phyloP scores from a whole-genome alignment of 1,140 invertebrate genomes.

The Formica selysi region DNA sequence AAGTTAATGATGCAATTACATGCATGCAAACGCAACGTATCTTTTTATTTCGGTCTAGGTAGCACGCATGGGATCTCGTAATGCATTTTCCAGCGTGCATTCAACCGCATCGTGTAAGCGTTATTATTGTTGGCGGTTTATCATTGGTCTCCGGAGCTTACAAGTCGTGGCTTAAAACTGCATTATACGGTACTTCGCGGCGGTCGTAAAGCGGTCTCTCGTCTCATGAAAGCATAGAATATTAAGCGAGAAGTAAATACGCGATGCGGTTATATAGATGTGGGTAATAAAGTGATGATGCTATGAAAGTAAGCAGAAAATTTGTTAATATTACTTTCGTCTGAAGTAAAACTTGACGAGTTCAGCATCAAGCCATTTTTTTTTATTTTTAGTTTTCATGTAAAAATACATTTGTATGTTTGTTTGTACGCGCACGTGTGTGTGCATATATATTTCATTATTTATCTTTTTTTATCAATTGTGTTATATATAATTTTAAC shows the following conservation, averaged over 20 bases:
- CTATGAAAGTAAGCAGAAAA: conserved; percentile 64
- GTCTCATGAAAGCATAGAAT: conserved; percentile 73
- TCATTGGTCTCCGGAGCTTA: conserved; percentile 70
- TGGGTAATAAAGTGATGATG: conserved; percentile 69
- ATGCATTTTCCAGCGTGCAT: conserved; percentile 65
- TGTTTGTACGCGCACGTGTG: background rate
- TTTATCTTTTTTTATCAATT: background rate
- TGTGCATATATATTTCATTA: background rate
- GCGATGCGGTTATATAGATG: conserved; percentile 50
- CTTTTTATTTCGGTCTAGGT: conserved; percentile 7
- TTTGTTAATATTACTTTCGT: conserved; percentile 61
- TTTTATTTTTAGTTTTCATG: background rate
- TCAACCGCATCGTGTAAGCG: conserved; percentile 54
- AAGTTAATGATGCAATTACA: background rate
- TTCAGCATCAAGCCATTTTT: background rate
- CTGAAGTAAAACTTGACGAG: conserved; percentile 2
- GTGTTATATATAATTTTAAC: background rate
- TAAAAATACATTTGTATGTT: background rate
- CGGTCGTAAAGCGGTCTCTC: conserved; percentile 75
- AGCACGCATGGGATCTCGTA: conserved; percentile 33
- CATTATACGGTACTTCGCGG: conserved; percentile 73
- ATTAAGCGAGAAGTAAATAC: conserved; percentile 76
- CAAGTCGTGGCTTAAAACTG: conserved; percentile 77
- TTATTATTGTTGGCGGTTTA: conserved; percentile 77
- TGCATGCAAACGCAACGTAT: background rate